Evolutionary conservation across 2,113 vertebrate species (phyloP).

Genomic region (western clawed frog (Xenopus tropicalis)): UCB_Xtro_10.0 CM004451.2:1500501-1501000

Average conservation of each 20-base stretch:
- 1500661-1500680: too few relatives aligned
- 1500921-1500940: neutral
- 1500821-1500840: neutral
- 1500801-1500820: neutral
- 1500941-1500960: conserved; percentile 5
- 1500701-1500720: neutral
- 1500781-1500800: neutral
- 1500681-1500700: neutral
- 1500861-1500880: too few relatives aligned
- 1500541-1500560: too few relatives aligned
- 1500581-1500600: too few relatives aligned
- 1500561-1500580: too few relatives aligned
- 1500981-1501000: conserved; percentile 6
- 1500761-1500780: neutral
- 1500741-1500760: conserved; percentile 1
- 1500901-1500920: neutral
- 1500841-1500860: neutral
- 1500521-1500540: too few relatives aligned
- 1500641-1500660: too few relatives aligned
- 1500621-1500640: too few relatives aligned
- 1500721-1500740: neutral
- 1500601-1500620: too few relatives aligned
- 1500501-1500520: too few relatives aligned
- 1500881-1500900: too few relatives aligned
- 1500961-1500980: neutral